Base-by-base conservation (phyloP, 2,113 vertebrate species). In the Hassar affinis region DNA sequence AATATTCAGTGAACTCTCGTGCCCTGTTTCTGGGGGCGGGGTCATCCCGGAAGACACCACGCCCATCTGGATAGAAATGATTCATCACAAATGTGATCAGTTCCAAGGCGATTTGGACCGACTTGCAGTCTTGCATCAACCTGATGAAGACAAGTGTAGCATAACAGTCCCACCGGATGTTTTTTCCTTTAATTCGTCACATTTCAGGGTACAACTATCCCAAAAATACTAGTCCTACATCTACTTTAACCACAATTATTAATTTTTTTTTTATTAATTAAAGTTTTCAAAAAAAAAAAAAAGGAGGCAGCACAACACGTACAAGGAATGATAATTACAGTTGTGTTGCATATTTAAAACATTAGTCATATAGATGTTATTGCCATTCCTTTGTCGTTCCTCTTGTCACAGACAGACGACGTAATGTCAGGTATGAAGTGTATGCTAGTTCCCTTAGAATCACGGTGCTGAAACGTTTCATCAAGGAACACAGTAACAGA, bases 401-500 rank as follows among this genome's bases (percentile, higher is more conserved):
- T 33, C 7, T 75, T 14, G 18, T 51, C n/a, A 49, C 47, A 30
- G 5, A 33, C 27, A 72, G n/a, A n/a, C n/a, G 69, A 15, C 6
- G 68, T 42, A 71, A 45, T 12, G 22, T 27, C 14, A 49, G 45
- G 45, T 49, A 74, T 74, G 25, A 47, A 47, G 49, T 18, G 15
- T 49, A 42, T 2, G 38, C 38, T 42, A 18, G 14, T 74, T 74
- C 25, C 20, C 38, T 3, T 47, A 6, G 68, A 47, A 71, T 47
- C 68, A 45, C 33, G 17, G 7, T 10, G 10, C 35, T 71, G 68
- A 45, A 71, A 25, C 0, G 25, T n/a, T 71, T 42, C 64, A 71
- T 71, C 68, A 71, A 71, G 22, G 35, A 20, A 42, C 17, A 68
- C 35, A 25, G 66, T 42, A 74, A 51, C 71, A 74, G n/a, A 74